Conservation (phyloP, 2,113 vertebrate species). For the Peromyscus polionotus region DNA sequence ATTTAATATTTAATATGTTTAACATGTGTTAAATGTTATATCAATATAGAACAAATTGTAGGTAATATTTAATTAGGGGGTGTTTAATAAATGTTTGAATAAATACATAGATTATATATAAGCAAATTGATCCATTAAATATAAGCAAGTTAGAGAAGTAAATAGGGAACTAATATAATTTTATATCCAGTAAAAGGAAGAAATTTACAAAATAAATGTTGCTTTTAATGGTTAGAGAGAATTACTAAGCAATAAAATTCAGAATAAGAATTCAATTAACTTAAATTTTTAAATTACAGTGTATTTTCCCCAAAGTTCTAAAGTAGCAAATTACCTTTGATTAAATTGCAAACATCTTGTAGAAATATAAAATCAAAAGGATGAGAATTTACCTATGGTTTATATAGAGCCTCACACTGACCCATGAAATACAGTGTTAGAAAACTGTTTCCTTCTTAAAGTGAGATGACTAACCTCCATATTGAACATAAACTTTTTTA, state of each 20-base stretch:
- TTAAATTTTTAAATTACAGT: not conserved
- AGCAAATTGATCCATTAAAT: not conserved
- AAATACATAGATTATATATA: not conserved
- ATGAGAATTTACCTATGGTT: constrained; percentile 28
- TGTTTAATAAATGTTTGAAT: not conserved
- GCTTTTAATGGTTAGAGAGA: not conserved
- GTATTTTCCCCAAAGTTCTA: not conserved
- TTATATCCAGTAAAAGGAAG: constrained; percentile 19
- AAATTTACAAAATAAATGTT: constrained; percentile 36
- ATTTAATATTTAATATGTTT: constrained; percentile 8
- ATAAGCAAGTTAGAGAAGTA: not conserved
- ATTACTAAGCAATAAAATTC: constrained; percentile 31
- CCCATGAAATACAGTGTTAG: constrained; percentile 13
- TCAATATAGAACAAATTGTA: not conserved
- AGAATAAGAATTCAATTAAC: not conserved
- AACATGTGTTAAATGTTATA: not conserved
- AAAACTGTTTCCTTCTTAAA: constrained; percentile 41
- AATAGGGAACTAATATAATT: not conserved
- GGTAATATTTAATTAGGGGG: not conserved
- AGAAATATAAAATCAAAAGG: constrained; percentile 18
- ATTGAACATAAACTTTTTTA: not conserved
- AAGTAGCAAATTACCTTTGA: not conserved
- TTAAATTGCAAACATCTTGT: not conserved
- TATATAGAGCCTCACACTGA: not conserved
- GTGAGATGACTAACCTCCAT: not conserved